These are phyloP conservation scores for Dolichoris vasculosae DNA, from an alignment of 1,140 invertebrate species.

Conservation along the genomic window DNA sequence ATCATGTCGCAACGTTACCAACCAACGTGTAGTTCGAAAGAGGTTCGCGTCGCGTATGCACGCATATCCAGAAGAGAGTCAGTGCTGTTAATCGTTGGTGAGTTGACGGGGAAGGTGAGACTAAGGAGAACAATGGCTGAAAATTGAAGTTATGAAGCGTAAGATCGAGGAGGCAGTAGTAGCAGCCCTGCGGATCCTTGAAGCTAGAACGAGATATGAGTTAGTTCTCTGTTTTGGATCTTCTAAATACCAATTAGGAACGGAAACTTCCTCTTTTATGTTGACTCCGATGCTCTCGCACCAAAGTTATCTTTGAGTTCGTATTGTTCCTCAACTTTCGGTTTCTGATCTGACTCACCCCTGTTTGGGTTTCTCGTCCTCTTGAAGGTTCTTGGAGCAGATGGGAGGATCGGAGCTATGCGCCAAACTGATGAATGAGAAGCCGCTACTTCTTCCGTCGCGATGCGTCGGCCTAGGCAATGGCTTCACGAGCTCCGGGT, in stretches of 20 bases:
- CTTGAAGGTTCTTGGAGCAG: constrained; percentile 7
- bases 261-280: constrained; percentile 73
- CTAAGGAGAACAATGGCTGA: no score
- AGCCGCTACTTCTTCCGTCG: no score
- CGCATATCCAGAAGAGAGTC: background rate
- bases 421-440: constrained; percentile 39
- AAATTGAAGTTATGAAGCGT: background rate
- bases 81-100: background rate
- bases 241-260: constrained; percentile 74
- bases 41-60: no score
- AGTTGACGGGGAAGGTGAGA: no score
- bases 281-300: constrained; percentile 65
- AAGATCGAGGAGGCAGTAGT: constrained; percentile 40
- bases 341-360: constrained; percentile 38
- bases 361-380: constrained; percentile 16
- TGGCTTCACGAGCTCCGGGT: constrained; percentile 58
- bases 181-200: background rate
- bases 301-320: constrained; percentile 71
- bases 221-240: constrained; percentile 67
- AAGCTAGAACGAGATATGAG: constrained; percentile 24
- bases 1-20: constrained; percentile 62
- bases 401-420: constrained; percentile 20
- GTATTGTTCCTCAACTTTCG: constrained; percentile 70
- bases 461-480: constrained; percentile 63
- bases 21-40: no score